Conservation (phyloP, 2,888 invertebrate genomes). For the Xestia xanthographa region DNA sequence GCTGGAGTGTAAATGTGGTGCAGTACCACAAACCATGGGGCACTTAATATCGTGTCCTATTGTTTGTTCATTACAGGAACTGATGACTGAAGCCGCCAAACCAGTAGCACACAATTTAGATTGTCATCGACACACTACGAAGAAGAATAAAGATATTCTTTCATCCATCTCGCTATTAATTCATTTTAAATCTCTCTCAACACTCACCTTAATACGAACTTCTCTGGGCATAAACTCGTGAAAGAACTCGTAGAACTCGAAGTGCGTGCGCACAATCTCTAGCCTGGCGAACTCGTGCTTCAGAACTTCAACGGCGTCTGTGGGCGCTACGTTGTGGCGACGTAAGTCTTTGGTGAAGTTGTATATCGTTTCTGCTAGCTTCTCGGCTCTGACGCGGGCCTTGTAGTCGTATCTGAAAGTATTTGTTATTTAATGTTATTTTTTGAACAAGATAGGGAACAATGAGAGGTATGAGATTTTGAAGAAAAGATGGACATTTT, state of each 20-base stretch:
- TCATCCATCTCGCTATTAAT: neutral
- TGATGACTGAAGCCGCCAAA: no score
- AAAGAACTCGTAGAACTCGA: constrained; percentile 85
- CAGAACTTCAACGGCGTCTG: constrained; percentile 72
- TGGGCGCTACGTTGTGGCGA: constrained; percentile 69
- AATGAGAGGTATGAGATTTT: neutral
- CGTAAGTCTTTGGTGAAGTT: constrained; percentile 75
- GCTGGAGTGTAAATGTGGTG: no score
- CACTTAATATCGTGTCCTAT: no score
- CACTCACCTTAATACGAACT: constrained; percentile 81
- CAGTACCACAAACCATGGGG: no score
- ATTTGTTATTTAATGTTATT: neutral
- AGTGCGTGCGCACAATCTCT: constrained; percentile 80
- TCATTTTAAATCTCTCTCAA: neutral
- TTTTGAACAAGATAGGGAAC: neutral
- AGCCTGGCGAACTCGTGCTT: constrained; percentile 83
- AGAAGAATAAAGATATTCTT: neutral
- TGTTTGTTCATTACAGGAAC: no score
- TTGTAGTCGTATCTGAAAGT: constrained; percentile 83
- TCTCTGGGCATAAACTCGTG: constrained; percentile 84
- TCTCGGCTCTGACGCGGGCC: constrained; percentile 83
- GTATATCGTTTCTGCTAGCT: constrained; percentile 80
- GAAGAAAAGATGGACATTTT: neutral
- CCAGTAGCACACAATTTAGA: no score
- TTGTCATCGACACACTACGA: no score